Conservation (phyloP, 1,140 invertebrate genomes). For the Daktulosphaira vitifoliae region DNA sequence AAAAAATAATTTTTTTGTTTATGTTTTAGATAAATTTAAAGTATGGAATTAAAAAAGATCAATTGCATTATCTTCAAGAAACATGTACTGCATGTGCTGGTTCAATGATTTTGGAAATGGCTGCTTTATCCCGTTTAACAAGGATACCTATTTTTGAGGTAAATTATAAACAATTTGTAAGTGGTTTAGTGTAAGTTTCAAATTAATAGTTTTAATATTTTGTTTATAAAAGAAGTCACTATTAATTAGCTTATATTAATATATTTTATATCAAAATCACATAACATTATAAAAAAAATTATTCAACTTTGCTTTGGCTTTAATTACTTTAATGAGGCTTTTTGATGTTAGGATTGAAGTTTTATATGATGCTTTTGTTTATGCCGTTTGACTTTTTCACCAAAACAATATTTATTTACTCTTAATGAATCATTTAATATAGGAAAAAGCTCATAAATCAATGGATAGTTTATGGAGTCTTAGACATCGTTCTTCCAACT, state of each 20-base stretch:
- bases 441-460: slow-evolving; percentile 85
- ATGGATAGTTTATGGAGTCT: slow-evolving; percentile 97
- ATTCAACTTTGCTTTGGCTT: background rate
- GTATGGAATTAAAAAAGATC: slow-evolving; percentile 71
- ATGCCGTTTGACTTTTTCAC: too few species aligned
- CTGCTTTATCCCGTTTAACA: slow-evolving; percentile 83
- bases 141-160: slow-evolving; percentile 88
- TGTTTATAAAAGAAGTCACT: too few species aligned
- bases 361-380: too few species aligned
- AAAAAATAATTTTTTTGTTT: slow-evolving; percentile 41
- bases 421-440: too few species aligned
- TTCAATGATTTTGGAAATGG: slow-evolving; percentile 96
- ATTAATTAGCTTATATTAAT: slow-evolving; percentile 6
- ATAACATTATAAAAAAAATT: slow-evolving; percentile 1
- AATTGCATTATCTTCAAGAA: slow-evolving; percentile 67
- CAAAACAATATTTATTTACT: too few species aligned
- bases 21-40: slow-evolving; percentile 63
- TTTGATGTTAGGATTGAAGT: too few species aligned
- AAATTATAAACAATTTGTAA: slow-evolving; percentile 37
- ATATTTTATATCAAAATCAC: background rate
- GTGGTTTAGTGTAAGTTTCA: background rate
- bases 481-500: slow-evolving; percentile 78
- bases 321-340: background rate
- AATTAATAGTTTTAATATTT: background rate
- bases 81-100: slow-evolving; percentile 98